phyloP scores from a whole-genome alignment of 2,113 vertebrate genomes.

The Aramus guarauna region DNA sequence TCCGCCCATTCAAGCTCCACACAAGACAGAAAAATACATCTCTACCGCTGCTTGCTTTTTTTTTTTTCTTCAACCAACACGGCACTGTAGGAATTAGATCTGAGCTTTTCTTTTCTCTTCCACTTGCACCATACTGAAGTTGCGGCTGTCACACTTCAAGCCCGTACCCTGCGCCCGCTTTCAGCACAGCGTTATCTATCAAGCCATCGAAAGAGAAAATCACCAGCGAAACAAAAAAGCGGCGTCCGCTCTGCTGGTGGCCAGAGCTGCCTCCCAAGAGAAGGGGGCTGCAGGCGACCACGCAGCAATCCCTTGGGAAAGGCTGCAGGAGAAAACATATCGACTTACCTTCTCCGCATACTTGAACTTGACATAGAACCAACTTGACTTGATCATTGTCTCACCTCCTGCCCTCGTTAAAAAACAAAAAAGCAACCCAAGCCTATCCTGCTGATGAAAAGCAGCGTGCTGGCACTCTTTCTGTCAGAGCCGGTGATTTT shows the following conservation, averaged over 20 bases:
- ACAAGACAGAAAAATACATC: background rate
- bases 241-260: background rate
- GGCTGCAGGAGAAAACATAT: background rate
- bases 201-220: background rate
- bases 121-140: background rate
- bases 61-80: background rate
- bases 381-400: conserved; percentile 97
- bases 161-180: background rate
- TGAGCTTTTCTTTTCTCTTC: background rate
- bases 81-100: background rate
- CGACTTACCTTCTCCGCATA: conserved; percentile 93
- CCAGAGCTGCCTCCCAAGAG: background rate
- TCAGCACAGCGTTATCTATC: background rate
- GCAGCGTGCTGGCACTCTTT: background rate
- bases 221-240: background rate
- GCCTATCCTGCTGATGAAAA: background rate
- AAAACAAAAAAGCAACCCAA: background rate
- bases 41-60: background rate
- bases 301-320: background rate
- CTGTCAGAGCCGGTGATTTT: background rate
- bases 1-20: background rate
- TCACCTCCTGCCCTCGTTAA: conserved; percentile 32
- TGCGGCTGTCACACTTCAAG: background rate
- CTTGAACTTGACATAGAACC: conserved; percentile 99
- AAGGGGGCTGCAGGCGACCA: background rate